Percentiles rank a stretch among this genome's conserved stretches.
phyloP scores from a whole-genome alignment of 37 sponge, comb jelly and placozoan genomes.

The Chondrosia reniformis region DNA sequence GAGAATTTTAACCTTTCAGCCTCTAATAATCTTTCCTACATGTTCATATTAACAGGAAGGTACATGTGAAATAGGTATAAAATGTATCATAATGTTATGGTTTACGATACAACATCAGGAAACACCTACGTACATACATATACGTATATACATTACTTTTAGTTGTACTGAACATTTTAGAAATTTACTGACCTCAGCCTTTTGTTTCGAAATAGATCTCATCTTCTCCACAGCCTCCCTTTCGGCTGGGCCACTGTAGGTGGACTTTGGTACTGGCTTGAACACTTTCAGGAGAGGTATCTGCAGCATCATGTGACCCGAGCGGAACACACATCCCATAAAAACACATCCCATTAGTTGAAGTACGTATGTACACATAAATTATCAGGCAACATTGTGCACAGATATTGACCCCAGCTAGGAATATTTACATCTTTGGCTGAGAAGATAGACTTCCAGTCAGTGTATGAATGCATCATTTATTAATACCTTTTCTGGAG shows the following conservation, averaged over 20 bases:
- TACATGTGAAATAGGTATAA: too few relatives aligned
- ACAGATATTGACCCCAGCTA: too few relatives aligned
- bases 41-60: too few relatives aligned
- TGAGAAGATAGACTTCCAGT: too few relatives aligned
- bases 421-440: too few relatives aligned
- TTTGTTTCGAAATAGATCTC: slow-evolving; percentile 47
- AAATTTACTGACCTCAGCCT: slow-evolving; percentile 51
- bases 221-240: slow-evolving; percentile 29
- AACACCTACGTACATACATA: background rate
- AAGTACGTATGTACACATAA: background rate
- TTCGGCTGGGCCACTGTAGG: slow-evolving; percentile 60
- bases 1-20: slow-evolving; percentile 45
- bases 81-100: too few relatives aligned
- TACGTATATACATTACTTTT: background rate
- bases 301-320: slow-evolving; percentile 18
- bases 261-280: slow-evolving; percentile 72
- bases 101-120: too few relatives aligned
- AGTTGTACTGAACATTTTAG: background rate
- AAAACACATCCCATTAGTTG: background rate
- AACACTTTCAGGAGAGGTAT: slow-evolving; percentile 47
- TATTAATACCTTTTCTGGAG: slow-evolving; percentile 62
- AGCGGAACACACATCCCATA: background rate
- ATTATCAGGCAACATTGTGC: slow-evolving; percentile 55
- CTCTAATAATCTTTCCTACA: slow-evolving; percentile 45
- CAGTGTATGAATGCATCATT: too few relatives aligned